Percentiles rank a stretch among this genome's conserved stretches.
These are phyloP conservation scores for Neodontobutis hainanensis DNA, from an alignment of 2,113 vertebrate species.

Conservation along the genomic window DNA sequence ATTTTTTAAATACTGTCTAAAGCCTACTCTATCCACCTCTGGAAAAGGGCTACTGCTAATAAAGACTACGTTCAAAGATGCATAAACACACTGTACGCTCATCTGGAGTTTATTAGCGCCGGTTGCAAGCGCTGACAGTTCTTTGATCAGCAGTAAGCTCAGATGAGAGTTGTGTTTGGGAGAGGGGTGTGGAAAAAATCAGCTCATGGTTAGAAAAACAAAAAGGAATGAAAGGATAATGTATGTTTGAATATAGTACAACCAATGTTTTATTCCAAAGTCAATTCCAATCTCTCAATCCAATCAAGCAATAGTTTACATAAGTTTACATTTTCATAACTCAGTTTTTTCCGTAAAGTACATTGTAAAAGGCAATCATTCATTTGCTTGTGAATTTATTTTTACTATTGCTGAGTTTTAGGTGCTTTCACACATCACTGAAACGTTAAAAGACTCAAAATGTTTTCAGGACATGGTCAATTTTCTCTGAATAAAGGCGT, in stretches of 20 bases:
- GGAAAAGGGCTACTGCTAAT: not conserved
- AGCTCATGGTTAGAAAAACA: not conserved
- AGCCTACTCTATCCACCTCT: not conserved
- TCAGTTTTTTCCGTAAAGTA: not conserved
- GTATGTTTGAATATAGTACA: not conserved
- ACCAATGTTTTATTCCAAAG: not conserved
- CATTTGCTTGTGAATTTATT: too few relatives aligned
- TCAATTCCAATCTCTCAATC: not conserved
- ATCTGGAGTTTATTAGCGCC: slow-evolving; percentile 1
- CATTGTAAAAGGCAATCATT: not conserved
- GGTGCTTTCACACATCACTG: too few relatives aligned
- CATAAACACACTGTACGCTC: not conserved
- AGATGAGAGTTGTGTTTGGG: slow-evolving; percentile 5
- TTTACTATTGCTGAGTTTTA: too few relatives aligned
- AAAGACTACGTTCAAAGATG: not conserved
- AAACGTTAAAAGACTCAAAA: too few relatives aligned
- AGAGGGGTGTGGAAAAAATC: not conserved
- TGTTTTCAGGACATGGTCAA: too few relatives aligned
- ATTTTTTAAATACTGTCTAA: not conserved
- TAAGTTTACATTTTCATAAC: too few relatives aligned
- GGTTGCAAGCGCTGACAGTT: not conserved
- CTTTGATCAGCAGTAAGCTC: slow-evolving; percentile 28
- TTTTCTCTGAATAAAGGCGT: too few relatives aligned
- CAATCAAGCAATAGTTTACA: too few relatives aligned
- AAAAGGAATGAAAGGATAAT: slow-evolving; percentile 1